Conservation (phyloP, 2,888 invertebrate genomes). For the Panzeria rudis region DNA sequence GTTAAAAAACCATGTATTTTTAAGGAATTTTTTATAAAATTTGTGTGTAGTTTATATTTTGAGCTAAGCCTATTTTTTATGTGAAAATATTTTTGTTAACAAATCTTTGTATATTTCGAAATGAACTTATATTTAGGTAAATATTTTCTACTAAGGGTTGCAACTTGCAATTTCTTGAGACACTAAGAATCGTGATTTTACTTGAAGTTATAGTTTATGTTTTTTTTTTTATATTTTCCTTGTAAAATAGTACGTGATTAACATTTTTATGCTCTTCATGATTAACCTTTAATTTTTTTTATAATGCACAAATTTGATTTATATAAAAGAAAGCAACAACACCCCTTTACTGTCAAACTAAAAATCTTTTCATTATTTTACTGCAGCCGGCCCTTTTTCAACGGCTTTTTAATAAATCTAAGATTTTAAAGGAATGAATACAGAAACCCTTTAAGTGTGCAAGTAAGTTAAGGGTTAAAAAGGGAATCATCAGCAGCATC, state of each 20-base stretch:
- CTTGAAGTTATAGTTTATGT: constrained; percentile 25
- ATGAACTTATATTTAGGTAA: constrained; percentile 12
- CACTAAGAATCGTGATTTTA: background rate
- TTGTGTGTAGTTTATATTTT: constrained; percentile 19
- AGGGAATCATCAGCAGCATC: constrained; percentile 41
- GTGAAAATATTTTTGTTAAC: constrained; percentile 53
- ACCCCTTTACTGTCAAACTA: constrained; percentile 56
- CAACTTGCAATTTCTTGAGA: constrained; percentile 48
- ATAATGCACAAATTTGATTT: constrained; percentile 55
- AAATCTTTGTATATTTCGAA: background rate
- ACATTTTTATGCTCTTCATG: constrained; percentile 75
- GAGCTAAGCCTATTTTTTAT: constrained; percentile 42
- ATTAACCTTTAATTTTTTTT: constrained; percentile 78
- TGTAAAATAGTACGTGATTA: constrained; percentile 80
- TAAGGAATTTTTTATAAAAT: constrained; percentile 6
- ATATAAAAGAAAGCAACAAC: constrained; percentile 51
- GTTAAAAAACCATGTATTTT: background rate
- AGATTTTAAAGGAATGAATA: constrained; percentile 58
- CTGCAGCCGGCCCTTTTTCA: constrained; percentile 76
- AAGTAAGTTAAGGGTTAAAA: constrained; percentile 77
- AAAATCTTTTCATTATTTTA: constrained; percentile 42
- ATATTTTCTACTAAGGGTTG: constrained; percentile 53
- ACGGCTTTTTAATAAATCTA: constrained; percentile 75
- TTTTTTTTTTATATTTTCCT: constrained; percentile 68
- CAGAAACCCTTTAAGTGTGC: constrained; percentile 66